Evolutionary conservation across 2,888 invertebrate species (phyloP), one percentile per base, ranked within the genome.

Genomic region (Drosophila koepferae): DNA sequence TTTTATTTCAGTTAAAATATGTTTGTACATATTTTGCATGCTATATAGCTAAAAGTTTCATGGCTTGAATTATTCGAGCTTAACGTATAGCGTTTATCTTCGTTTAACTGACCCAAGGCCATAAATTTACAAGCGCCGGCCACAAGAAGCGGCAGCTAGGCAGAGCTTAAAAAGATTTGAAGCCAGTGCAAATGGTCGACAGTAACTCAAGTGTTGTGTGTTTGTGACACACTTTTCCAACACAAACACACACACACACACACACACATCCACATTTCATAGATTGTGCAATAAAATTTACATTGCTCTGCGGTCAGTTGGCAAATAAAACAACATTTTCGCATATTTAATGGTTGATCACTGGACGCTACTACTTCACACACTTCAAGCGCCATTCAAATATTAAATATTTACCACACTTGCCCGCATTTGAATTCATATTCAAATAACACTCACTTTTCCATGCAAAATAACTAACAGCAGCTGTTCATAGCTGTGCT

Each of bases 31-130:
- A 14, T 23, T 46, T 49, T 49, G 6, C 0, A 48, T 16, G 28
- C 6, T 28, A 6, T n/a, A 49, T n/a, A 51, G 20, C 36, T 65
- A 36, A 9, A 8, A 36, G n/a, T 43, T 59, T 53, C 38, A 46
- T 56, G 49, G 40, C 54, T 55, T 69, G 63, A 66, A 59, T 67
- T 71, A 40, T 34, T 59, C 46, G 12, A 56, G 59, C 55, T 63
- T 56, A 75, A 74, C 75, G 74, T 81, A 34, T 51, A 59, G 38
- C 68, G 70, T 75, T 81, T 77, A 81, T 75, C 72, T 72, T 67
- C 66, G 63, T 55, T 74, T 48, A 66, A 72, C 66, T 75, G 77
- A 80, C 72, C 73, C 63, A 36, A 80, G 60, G 60, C 68, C 64
- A 83, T 83, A 78, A 84, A 83, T 80, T 74, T 65, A 20, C 49